Conservation (phyloP, 2,888 invertebrate species). For the Fabriciana adippe region DNA sequence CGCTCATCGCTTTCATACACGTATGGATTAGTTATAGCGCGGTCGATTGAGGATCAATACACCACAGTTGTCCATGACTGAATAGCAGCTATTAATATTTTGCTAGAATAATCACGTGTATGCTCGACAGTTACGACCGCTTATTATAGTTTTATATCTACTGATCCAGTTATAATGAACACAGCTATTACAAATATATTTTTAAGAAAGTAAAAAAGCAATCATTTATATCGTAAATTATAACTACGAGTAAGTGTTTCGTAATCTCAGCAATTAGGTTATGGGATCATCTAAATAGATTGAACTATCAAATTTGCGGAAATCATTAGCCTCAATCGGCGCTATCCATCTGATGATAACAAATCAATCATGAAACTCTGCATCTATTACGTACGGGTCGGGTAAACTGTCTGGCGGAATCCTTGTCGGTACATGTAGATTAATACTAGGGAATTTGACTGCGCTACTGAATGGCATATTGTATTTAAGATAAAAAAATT, state of each 20-base stretch:
- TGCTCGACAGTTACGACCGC: no score
- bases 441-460: constrained; percentile 14
- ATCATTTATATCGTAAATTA: neutral
- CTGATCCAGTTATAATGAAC: no score
- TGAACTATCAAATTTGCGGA: constrained; percentile 36
- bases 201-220: no score
- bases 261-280: constrained; percentile 18
- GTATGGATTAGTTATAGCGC: no score
- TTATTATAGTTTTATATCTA: no score
- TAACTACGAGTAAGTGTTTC: neutral
- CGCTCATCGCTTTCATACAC: no score
- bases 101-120: no score
- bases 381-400: constrained; percentile 38
- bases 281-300: constrained; percentile 26
- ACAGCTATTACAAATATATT: no score
- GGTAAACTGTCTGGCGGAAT: constrained; percentile 30
- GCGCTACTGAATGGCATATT: neutral
- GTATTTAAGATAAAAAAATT: no score
- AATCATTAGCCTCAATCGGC: constrained; percentile 36
- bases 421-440: constrained; percentile 9
- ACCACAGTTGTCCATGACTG: no score
- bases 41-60: no score
- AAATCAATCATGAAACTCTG: constrained; percentile 39
- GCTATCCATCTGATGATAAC: constrained; percentile 38
- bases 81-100: no score